Evolutionary conservation across 2,797 vertebrate species (phyloP), one percentile per base, ranked within the genome.

Genomic region (Danio albolineatus): DNA sequence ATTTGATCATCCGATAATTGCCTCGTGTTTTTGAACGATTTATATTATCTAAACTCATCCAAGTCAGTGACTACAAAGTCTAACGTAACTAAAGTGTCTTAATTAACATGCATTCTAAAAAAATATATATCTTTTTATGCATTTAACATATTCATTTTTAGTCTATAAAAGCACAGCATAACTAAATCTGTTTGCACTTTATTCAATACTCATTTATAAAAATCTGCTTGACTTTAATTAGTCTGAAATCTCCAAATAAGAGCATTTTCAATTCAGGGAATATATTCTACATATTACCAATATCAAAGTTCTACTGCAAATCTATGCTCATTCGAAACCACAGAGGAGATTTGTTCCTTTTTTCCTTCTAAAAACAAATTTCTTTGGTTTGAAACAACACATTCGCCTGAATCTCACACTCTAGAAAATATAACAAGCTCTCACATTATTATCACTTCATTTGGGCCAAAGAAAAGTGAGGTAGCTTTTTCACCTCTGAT

Each of bases 381-480:
- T 69, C 8, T 60, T 69, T 14, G 16, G 28, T 8, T 39, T 60
- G 1, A 49, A 70, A 53, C 28, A 38, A 78, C 56, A 60, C 56
- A n/a, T 70, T 70, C 4, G 16, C 17, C 65, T 19, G 10, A 61
- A 38, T 61, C 44, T 78, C 41, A 70, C 65, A 78, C 65, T 36
- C 21, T 41, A 44, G n/a, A 59, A 78, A 70, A 70, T 16, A 70
- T 78, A 70, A 53, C 46, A 78, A 70, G 66, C 56, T 70, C 76
- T 70, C 76, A 61, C 76, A 70, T 78, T 38, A 78, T 70, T 70
- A 78, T 78, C 76, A 78, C 76, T 70, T 78, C 13, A 78, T 70
- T 61, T 78, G 57, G 57, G 56, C 76, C 57, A 70, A 64, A 60
- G 28, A 67, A 39, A 70, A 51, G 65, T 61, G 65, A 65, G 73